Evolutionary conservation across 2,888 invertebrate species (phyloP).

Genomic region (Erynnis tages): DNA sequence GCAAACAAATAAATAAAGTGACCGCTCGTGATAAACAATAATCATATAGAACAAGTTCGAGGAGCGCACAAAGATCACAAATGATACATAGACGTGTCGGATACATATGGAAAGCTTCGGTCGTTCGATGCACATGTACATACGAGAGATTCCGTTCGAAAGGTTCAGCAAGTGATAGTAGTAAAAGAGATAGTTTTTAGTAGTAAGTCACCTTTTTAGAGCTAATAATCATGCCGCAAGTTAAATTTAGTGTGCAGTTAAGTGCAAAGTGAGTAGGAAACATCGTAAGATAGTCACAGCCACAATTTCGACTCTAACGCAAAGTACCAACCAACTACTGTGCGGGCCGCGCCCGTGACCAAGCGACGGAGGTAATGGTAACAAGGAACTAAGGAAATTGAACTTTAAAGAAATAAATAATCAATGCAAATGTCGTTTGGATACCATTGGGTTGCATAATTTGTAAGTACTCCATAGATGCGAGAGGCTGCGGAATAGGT

Average conservation of each 20-base stretch:
- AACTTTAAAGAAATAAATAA: slow-evolving; percentile 44
- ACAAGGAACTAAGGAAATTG: slow-evolving; percentile 46
- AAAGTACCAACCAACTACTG: slow-evolving; percentile 51
- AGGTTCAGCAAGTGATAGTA: slow-evolving; percentile 59
- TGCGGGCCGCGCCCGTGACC: slow-evolving; percentile 48
- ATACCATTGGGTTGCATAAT: slow-evolving; percentile 79
- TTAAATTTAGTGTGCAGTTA: slow-evolving; percentile 48
- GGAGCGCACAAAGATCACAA: slow-evolving; percentile 45
- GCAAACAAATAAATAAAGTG: slow-evolving; percentile 64
- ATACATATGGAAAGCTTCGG: slow-evolving; percentile 69
- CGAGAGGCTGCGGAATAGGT: slow-evolving; percentile 77
- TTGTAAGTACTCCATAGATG: slow-evolving; percentile 79
- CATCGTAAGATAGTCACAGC: slow-evolving; percentile 72
- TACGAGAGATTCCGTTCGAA: slow-evolving; percentile 51
- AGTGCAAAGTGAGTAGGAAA: slow-evolving; percentile 48
- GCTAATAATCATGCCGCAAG: slow-evolving; percentile 65
- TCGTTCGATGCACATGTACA: slow-evolving; percentile 62
- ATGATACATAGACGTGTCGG: slow-evolving; percentile 52
- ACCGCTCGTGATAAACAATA: slow-evolving; percentile 51
- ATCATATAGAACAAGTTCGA: slow-evolving; percentile 41
- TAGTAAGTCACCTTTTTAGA: slow-evolving; percentile 86
- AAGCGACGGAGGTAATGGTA: slow-evolving; percentile 44
- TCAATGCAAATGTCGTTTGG: slow-evolving; percentile 67
- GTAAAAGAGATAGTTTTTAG: slow-evolving; percentile 83
- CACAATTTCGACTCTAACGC: slow-evolving; percentile 69